Conservation (phyloP, 2,888 invertebrate species). For the Pseudanteris insignis region DNA sequence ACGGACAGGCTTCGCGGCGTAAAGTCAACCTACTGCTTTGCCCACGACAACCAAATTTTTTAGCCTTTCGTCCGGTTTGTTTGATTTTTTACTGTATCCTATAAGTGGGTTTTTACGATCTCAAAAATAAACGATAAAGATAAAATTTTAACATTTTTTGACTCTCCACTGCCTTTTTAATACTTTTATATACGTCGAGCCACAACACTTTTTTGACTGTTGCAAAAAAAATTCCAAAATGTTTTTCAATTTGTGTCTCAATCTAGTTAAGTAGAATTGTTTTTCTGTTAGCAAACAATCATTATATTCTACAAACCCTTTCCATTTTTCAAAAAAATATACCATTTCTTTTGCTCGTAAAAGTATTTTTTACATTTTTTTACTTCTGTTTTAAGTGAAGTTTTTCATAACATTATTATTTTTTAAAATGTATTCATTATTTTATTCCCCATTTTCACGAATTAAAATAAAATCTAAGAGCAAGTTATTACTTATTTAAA, state of each 20-base stretch:
- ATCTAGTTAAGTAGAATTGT: neutral
- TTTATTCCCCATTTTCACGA: too few species aligned
- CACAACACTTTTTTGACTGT: constrained; percentile 10
- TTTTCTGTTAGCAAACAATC: neutral
- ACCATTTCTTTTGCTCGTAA: too few species aligned
- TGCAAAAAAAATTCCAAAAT: constrained; percentile 13
- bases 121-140: constrained; percentile 26
- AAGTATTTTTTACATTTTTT: constrained; percentile 4
- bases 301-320: neutral
- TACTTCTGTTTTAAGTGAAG: constrained; percentile 1
- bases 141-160: constrained; percentile 34
- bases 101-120: constrained; percentile 48
- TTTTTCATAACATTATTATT: neutral
- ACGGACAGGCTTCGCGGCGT: constrained; percentile 53
- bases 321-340: too few species aligned
- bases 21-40: constrained; percentile 57
- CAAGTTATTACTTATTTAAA: too few species aligned
- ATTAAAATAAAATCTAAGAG: too few species aligned
- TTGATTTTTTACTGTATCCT: constrained; percentile 31
- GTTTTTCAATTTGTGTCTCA: constrained; percentile 4
- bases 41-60: constrained; percentile 32
- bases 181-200: constrained; percentile 45
- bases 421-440: too few species aligned
- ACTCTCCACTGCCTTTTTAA: too few species aligned
- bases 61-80: constrained; percentile 25